phyloP scores from a whole-genome alignment of 2,113 vertebrate species.

The Acrocephalus kingi region DNA sequence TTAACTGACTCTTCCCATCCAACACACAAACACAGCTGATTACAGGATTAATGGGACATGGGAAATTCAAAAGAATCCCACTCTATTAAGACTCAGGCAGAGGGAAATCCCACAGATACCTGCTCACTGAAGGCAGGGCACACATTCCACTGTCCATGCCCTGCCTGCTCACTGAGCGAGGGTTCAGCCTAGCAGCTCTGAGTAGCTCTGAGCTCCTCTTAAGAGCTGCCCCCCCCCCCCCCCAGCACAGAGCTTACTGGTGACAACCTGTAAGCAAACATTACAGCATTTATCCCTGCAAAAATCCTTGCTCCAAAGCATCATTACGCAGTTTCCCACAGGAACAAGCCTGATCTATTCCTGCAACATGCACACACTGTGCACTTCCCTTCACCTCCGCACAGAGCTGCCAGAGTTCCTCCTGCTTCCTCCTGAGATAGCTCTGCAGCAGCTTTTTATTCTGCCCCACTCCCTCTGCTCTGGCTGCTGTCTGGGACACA shows the following conservation, averaged over 20 bases:
- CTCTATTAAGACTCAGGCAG: neutral
- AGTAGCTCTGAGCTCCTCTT: neutral
- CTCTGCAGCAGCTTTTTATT: neutral
- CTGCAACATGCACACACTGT: neutral
- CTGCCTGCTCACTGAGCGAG: neutral
- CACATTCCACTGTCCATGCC: neutral
- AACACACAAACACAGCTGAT: neutral
- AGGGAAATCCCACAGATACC: neutral
- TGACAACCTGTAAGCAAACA: neutral
- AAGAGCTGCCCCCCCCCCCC: fast-evolving
- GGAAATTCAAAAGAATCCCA: neutral
- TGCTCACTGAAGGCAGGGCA: neutral
- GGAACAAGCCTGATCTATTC: neutral
- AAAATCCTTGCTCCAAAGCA: neutral
- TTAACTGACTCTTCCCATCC: neutral
- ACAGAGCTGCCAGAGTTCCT: neutral
- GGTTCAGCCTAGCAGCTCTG: neutral
- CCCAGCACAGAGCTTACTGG: neutral
- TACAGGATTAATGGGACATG: neutral
- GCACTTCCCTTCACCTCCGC: neutral
- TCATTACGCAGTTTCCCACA: neutral
- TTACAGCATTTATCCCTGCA: neutral
- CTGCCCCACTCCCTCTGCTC: neutral
- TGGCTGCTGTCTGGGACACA: neutral
- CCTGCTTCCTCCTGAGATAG: neutral